Evolutionary conservation across 2,113 vertebrate genomes (phyloP), one percentile per base, ranked within the genome.

Genomic region (Myodes glareolus): DNA sequence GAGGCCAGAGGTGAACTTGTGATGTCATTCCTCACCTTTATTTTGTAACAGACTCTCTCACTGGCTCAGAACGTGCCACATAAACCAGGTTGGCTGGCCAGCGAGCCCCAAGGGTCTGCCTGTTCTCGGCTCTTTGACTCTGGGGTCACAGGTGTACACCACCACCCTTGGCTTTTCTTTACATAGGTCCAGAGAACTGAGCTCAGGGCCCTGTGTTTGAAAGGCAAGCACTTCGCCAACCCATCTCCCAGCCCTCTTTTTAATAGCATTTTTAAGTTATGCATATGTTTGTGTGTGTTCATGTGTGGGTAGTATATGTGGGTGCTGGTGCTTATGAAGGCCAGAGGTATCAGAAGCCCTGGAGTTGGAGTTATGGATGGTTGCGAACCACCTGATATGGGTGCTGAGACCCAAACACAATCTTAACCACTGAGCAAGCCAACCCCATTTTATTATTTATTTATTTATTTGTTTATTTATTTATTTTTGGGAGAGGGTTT

Each of bases 111-210:
- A 33, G 50, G 31, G 7, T 80, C 50, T 55, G 75, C 77, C 50
- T 19, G 7, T 36, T 19, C 14, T 33, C 16, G 4, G 7, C 33
- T 55, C 47, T 33, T 52, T 0, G 31, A 50, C 0, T 1, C 47
- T 11, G 47, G 5, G 50, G 16, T 36, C 8, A 36, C 16, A 21
- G 47, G 31, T 47, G 21, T 45, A 27, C 75, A 47, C 45, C 13
- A 31, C 13, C 75, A 77, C 5, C 5, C 14, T 29, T 77, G 42
- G 45, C 45, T 77, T 77, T 29, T 42, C 47, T 55, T 80, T 52
- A 80, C 4, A 52, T 36, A 21, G 50, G 52, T 81, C 19, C 50
- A 55, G 78, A 11, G 78, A 55, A 81, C 4, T 81, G 33, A 58
- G 58, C 52, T 55, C 17, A 5, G 77, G 50, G 19, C 50, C 31